Base-by-base conservation (phyloP, 2,797 vertebrate genomes). In the Xiphorhynchus erythropygius region DNA sequence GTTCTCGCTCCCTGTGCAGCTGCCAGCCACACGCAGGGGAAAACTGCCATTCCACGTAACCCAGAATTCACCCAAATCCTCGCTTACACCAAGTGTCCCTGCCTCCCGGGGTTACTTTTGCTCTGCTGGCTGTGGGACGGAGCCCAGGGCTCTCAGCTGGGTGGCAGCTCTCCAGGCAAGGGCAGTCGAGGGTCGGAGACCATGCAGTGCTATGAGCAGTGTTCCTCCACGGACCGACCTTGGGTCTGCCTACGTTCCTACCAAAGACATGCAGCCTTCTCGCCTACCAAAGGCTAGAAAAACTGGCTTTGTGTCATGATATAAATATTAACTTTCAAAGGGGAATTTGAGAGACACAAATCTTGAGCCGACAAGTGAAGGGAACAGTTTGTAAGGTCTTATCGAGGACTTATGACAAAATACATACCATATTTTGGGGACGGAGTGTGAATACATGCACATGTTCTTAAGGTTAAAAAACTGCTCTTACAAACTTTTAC, bases 1-100 rank as follows among this genome's bases (percentile, higher is more conserved):
- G 35, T 0, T 3, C 2, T 0, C 1, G 42, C 78, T 1, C 15
- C 41, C 7, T 0, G 12, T 0, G 62, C 0, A 0, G 12, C 52
- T 46, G 44, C 50, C 24, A 13, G 50, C 55, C 22, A 7, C 7
- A 0, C 5, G 47, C 41, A 9, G 46, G 21, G 53, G 44, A 46
- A 77, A 64, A 14, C 27, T 28, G 35, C 35, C 44, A 15, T 52
- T 21, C 33, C 4, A 0, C 0, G 18, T 19, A 3, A 5, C 35
- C 10, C 19, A 62, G 92, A 53, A 5, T 41, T 42, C 67, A 17
- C 37, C 13, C 5, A 37, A 52, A 76, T 25, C 63, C 21, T 63
- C 42, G 0, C 50, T 76, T 2, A 4, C 7, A 3, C 30, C 41
- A 12, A 9, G 7, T 18, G n/a, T 37, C 30, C 7, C 44, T 25